Percentiles rank a stretch among this genome's conserved stretches.
These are phyloP conservation scores for Apis cerana DNA, from an alignment of 1,140 invertebrate species.

Conservation along the genomic window DNA sequence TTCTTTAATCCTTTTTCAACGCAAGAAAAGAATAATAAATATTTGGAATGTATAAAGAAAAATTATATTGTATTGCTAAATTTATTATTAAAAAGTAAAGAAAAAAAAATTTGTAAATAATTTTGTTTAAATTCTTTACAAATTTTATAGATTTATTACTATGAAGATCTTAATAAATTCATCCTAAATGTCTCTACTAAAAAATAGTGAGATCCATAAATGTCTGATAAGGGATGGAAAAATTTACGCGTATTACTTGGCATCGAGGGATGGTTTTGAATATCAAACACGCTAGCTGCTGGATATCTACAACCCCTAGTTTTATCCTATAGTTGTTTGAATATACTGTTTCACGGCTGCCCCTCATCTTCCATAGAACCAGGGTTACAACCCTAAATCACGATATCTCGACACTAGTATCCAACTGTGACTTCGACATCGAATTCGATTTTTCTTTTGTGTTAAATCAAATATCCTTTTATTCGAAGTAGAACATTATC, in stretches of 20 bases:
- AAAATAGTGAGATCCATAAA: slow-evolving; percentile 19
- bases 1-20: not conserved
- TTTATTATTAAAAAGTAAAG: no score
- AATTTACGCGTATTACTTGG: slow-evolving; percentile 57
- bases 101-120: no score
- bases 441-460: not conserved
- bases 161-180: no score
- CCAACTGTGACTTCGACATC: slow-evolving; percentile 2
- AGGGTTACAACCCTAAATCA: slow-evolving; percentile 37
- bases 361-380: not conserved
- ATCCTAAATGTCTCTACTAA: not conserved
- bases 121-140: no score
- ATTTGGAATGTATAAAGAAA: not conserved
- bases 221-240: slow-evolving; percentile 29
- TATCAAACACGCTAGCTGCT: slow-evolving; percentile 41
- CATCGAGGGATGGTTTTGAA: slow-evolving; percentile 46
- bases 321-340: slow-evolving; percentile 12
- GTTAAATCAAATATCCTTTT: not conserved
- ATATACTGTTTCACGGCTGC: slow-evolving; percentile 25
- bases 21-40: not conserved
- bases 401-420: slow-evolving; percentile 37
- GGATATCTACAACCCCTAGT: slow-evolving; percentile 25
- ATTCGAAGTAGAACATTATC: not conserved
- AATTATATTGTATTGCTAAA: no score
- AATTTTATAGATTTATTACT: not conserved